phyloP scores from a whole-genome alignment of 2,113 vertebrate genomes.

The Pyxicephalus adspersus region DNA sequence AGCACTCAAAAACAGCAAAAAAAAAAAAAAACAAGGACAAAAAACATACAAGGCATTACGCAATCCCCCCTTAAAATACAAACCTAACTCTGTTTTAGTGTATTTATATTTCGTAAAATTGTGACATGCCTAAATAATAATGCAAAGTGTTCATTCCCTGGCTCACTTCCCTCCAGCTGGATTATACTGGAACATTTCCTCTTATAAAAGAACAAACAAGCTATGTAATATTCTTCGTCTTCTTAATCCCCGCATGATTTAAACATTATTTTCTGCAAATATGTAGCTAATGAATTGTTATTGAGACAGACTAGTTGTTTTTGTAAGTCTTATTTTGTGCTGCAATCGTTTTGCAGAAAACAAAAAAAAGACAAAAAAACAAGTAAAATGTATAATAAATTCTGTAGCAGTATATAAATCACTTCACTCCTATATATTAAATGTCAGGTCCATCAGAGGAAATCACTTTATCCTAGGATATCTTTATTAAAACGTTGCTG shows the following conservation, averaged over 20 bases:
- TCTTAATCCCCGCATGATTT: conserved; percentile 8
- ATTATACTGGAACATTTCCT: conserved; percentile 31
- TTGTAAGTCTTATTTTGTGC: background rate
- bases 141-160: conserved; percentile 11
- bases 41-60: too few relatives aligned
- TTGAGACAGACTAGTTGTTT: background rate
- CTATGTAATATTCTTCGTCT: background rate
- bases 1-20: too few relatives aligned
- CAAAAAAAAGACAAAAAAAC: background rate
- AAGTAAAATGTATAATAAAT: background rate
- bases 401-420: conserved; percentile 5
- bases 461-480: too few relatives aligned
- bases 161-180: conserved; percentile 21
- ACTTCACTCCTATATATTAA: background rate
- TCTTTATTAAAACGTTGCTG: too few relatives aligned
- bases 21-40: too few relatives aligned
- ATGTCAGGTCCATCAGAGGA: background rate
- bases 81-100: background rate
- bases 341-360: background rate
- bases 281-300: conserved; percentile 16
- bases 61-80: background rate
- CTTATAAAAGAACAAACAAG: conserved; percentile 39
- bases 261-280: conserved; percentile 3
- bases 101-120: conserved; percentile 23
- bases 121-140: conserved; percentile 29